Conservation (phyloP, 2,888 invertebrate genomes). For the Sarcophaga subvicina region DNA sequence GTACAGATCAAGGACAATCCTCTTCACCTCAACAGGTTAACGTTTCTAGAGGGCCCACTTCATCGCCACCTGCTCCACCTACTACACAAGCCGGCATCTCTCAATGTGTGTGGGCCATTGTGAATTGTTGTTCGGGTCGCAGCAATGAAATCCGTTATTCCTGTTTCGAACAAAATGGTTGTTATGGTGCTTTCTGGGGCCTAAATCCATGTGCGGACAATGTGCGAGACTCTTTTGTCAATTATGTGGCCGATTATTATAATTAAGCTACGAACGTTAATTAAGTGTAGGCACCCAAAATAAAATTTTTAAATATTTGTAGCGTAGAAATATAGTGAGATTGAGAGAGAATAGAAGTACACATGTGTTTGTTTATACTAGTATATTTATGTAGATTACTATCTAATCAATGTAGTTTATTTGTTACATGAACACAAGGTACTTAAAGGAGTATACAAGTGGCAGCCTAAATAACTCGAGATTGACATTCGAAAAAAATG, state of each 20-base stretch:
- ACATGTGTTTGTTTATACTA: constrained; percentile 12
- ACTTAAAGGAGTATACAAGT: not conserved
- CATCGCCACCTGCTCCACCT: constrained; percentile 73
- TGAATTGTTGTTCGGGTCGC: constrained; percentile 86
- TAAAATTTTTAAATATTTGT: no score
- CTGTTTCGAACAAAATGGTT: constrained; percentile 89
- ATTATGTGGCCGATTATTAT: constrained; percentile 65
- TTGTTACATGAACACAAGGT: not conserved
- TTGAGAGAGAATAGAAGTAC: not conserved
- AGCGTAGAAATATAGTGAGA: not conserved
- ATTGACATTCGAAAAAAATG: not conserved
- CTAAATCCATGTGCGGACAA: constrained; percentile 87
- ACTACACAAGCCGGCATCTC: constrained; percentile 79
- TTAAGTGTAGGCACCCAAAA: not conserved
- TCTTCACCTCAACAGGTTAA: constrained; percentile 68
- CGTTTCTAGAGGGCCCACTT: constrained; percentile 70
- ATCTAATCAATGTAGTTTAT: not conserved
- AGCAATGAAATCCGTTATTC: constrained; percentile 82
- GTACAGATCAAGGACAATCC: constrained; percentile 40
- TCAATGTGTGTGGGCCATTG: constrained; percentile 89
- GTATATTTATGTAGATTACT: not conserved
- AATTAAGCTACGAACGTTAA: constrained; percentile 32
- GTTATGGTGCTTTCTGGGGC: constrained; percentile 89
- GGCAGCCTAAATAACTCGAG: not conserved
- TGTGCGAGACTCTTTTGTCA: constrained; percentile 77